Evolutionary conservation across 2,113 vertebrate genomes (phyloP), one percentile per base, ranked within the genome.

Genomic region (Pituophis catenifer): DNA sequence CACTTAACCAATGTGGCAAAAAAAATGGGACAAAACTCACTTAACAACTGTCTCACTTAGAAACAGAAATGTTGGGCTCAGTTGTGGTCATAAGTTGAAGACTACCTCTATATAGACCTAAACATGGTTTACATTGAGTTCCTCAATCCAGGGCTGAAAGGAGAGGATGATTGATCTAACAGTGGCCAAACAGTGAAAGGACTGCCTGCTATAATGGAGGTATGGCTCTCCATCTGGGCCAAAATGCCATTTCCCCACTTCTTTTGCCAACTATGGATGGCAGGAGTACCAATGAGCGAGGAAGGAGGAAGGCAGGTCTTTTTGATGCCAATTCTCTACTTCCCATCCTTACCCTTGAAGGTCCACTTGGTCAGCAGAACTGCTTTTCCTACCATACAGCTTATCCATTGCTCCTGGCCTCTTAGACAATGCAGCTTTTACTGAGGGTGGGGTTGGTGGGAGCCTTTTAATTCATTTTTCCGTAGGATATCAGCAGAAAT

Each of bases 51-150:
- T 70, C 29, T 70, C 10, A 13, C 26, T 65, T n/a, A 13, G 29
- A 70, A 70, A 70, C 62, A 70, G 29, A 70, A 70, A n/a, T 15
- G n/a, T 70, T 70, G 29, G 62, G 29, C 11, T 15, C 29, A n/a
- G 19, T 59, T 59, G 58, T 59, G 58, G 23, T 24, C 21, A 1
- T 59, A 59, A 59, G 8, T 59, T 59, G 23, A 59, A 59, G 23
- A 70, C 12, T 70, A 70, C 12, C 26, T n/a, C 4, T 70, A 92
- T 90, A 94, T 87, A 81, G 38, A 54, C 91, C 88, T 96, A 91
- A 95, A 93, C 89, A 86, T 86, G 81, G 33, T 88, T 94, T 94
- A 91, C 93, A n/a, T 75, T 92, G 93, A 90, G 53, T 88, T 65
- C 89, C 29, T 0, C 65, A 62, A n/a, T 52, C 58, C 88, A 93